Evolutionary conservation across 2,113 vertebrate genomes (phyloP).

Genomic region (Nothoprocta perdicaria): DNA sequence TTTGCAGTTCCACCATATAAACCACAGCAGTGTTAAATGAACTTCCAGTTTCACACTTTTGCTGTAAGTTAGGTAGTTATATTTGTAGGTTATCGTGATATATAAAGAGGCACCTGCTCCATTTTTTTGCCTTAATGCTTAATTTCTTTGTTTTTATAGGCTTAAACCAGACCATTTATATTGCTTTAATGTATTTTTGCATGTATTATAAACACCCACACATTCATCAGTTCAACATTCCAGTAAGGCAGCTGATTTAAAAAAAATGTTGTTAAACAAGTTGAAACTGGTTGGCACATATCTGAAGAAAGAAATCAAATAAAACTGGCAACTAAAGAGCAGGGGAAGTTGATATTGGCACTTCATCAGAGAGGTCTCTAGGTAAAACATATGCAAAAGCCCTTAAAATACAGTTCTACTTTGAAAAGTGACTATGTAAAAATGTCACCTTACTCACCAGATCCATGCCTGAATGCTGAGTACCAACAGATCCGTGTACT

Average conservation of each 20-base stretch:
- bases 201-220: conserved; percentile 35
- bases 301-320: conserved; percentile 62
- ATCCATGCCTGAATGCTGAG: neutral
- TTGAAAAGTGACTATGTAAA: conserved; percentile 61
- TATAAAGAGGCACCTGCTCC: conserved; percentile 1
- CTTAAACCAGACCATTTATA: conserved; percentile 26
- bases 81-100: neutral
- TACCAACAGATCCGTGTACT: neutral
- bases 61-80: neutral
- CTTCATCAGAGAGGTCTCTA: conserved; percentile 58
- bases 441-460: conserved; percentile 57
- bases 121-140: conserved; percentile 1
- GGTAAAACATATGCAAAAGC: conserved; percentile 69
- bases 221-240: conserved; percentile 51
- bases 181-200: conserved; percentile 40
- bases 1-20: neutral
- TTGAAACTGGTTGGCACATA: conserved; percentile 61
- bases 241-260: conserved; percentile 55
- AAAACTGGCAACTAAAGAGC: conserved; percentile 57
- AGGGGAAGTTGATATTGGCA: conserved; percentile 70
- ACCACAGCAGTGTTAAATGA: neutral
- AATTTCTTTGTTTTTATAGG: conserved; percentile 16
- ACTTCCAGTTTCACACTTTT: neutral
- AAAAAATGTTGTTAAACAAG: conserved; percentile 66
- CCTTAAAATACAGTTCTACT: conserved; percentile 50